Percentiles rank a stretch among this genome's conserved stretches.
These are phyloP conservation scores for Hyles euphorbiae DNA, from an alignment of 1,140 invertebrate species.

Conservation along the genomic window DNA sequence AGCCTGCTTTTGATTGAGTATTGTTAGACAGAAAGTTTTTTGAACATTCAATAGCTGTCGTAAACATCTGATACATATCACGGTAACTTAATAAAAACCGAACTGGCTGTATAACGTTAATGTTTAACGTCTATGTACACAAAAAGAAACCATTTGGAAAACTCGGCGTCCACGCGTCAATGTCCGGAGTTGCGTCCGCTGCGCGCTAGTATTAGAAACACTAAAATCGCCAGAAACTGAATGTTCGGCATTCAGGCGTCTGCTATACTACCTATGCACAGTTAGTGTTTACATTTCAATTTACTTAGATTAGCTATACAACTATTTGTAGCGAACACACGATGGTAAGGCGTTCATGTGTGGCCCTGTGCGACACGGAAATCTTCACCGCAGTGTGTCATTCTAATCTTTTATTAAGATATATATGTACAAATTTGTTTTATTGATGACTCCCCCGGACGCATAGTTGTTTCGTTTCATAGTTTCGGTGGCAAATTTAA, in stretches of 20 bases:
- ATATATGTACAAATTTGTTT: constrained; percentile 71
- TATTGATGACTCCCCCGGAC: constrained; percentile 46
- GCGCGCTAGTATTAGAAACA: constrained; percentile 53
- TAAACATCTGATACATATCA: too few species aligned
- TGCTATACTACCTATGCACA: constrained; percentile 49
- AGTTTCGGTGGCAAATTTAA: constrained; percentile 63
- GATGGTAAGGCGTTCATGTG: constrained; percentile 9
- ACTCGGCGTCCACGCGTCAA: constrained; percentile 25
- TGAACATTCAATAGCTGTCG: too few species aligned
- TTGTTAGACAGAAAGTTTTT: too few species aligned
- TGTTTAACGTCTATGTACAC: too few species aligned
- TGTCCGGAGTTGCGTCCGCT: constrained; percentile 36
- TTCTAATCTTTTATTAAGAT: constrained; percentile 37
- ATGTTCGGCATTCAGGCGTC: constrained; percentile 42
- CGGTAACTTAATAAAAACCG: too few species aligned
- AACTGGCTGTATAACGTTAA: too few species aligned
- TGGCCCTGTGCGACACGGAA: not conserved
- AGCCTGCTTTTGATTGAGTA: too few species aligned
- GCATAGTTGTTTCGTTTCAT: constrained; percentile 54
- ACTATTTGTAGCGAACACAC: constrained; percentile 45
- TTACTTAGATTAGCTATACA: constrained; percentile 66
- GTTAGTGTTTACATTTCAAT: constrained; percentile 64
- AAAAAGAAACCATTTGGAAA: too few species aligned
- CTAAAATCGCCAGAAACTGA: constrained; percentile 46
- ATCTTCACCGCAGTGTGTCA: constrained; percentile 14